Base-by-base conservation (phyloP, 2,113 vertebrate species). In the Lagopus leucura region DNA sequence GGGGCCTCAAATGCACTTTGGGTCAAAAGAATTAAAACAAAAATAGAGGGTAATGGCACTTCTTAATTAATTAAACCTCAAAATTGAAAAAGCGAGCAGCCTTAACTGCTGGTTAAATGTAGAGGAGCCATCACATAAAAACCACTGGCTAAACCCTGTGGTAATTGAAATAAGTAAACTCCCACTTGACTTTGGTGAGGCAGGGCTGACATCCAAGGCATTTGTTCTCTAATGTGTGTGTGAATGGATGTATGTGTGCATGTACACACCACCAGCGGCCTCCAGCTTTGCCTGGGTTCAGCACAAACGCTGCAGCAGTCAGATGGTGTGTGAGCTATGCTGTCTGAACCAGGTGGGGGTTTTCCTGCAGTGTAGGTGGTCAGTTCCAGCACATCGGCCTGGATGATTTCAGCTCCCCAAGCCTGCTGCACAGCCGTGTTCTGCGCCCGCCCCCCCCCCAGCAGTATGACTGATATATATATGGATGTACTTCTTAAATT, bases 31-130 rank as follows among this genome's bases (percentile, higher is more conserved):
- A 80, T 52, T 55, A 21, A 36, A 88, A 45, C 36, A 71, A 34
- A 57, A 58, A 40, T 38, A 63, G 45, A 60, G 16, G 7, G n/a
- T 67, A 38, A 54, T 63, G 34, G 38, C 36, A 22, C 11, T 13
- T 58, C 21, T 88, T 66, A 67, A 75, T 72, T 71, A 91, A 78
- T 27, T n/a, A 71, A 86, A 83, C 89, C 88, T 92, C 79, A 91
- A 40, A 88, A 89, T 66, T 89, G 36, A 87, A 91, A 55, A 85
- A 78, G 25, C 45, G 61, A 84, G 34, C 19, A 73, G 70, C 52
- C 54, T 72, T 79, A 87, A 79, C 67, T 79, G 36, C 40, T 89
- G 63, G 71, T 15, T 89, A 72, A 65, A 66, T 7, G 17, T 24
- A 73, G 70, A 58, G 54, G n/a, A 93, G 87, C 38, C 52, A 69